Evolutionary conservation across 1,140 invertebrate genomes (phyloP).

Genomic region (Aphis craccivora): DNA sequence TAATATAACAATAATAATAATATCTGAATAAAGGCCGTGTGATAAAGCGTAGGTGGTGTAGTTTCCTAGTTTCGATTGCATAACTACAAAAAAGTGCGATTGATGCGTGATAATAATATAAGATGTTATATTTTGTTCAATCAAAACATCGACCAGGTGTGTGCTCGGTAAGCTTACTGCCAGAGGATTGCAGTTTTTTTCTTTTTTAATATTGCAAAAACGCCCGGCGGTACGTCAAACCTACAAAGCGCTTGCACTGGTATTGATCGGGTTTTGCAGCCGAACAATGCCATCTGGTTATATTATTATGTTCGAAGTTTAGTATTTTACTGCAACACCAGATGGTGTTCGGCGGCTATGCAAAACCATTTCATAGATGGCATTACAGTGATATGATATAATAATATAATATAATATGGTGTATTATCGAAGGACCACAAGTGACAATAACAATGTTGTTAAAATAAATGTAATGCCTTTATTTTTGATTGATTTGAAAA

Average conservation of each 20-base stretch:
- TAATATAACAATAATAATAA: not conserved
- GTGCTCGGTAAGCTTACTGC: not conserved
- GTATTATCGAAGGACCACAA: not conserved
- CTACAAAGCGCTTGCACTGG: not conserved
- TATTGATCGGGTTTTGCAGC: not conserved
- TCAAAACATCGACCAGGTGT: not conserved
- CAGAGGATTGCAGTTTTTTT: not conserved
- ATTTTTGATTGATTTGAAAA: not conserved
- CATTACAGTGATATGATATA: not conserved
- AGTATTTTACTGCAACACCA: not conserved
- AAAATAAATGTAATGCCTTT: not conserved
- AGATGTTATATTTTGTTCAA: not conserved
- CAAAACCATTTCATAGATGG: not conserved
- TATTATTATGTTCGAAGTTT: not conserved
- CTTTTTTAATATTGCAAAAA: not conserved
- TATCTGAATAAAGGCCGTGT: not conserved
- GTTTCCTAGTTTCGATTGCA: not conserved
- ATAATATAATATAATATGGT: no score
- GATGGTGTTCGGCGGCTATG: not conserved
- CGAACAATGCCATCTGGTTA: conserved; percentile 20
- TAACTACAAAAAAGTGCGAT: not conserved
- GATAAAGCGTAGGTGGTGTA: not conserved
- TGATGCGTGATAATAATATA: not conserved
- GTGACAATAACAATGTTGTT: not conserved
- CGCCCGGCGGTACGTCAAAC: not conserved